A percentile compares a stretch with the other conserved stretches of the same genome.
These are phyloP conservation scores for Scaptomyza flava DNA, from an alignment of 2,888 invertebrate genomes.

Conservation along the genomic window DNA sequence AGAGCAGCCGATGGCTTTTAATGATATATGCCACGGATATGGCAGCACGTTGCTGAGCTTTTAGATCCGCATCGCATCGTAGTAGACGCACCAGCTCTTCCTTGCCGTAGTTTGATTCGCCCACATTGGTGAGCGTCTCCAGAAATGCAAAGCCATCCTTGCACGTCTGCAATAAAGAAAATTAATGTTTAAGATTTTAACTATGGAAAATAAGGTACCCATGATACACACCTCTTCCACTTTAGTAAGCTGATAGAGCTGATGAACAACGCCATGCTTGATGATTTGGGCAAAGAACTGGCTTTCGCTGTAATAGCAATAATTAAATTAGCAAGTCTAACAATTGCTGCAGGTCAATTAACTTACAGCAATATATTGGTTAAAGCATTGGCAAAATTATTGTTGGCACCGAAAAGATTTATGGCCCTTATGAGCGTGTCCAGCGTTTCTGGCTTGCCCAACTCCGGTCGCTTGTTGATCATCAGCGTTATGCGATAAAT, in stretches of 20 bases:
- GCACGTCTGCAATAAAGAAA: constrained; percentile 67
- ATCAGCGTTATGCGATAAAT: constrained; percentile 81
- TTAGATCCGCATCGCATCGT: constrained; percentile 74
- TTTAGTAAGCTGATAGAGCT: constrained; percentile 82
- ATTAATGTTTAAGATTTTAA: neutral
- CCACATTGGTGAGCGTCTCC: constrained; percentile 82
- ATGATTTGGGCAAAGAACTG: constrained; percentile 83
- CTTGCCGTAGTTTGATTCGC: constrained; percentile 84
- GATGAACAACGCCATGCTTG: constrained; percentile 82
- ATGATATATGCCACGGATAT: constrained; percentile 83
- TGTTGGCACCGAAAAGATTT: constrained; percentile 81
- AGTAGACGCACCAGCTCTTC: constrained; percentile 82
- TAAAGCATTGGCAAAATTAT: constrained; percentile 81
- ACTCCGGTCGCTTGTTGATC: constrained; percentile 80
- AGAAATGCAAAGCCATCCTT: constrained; percentile 79
- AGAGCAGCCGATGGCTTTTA: constrained; percentile 80
- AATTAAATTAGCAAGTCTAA: rapidly evolving
- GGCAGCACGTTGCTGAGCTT: constrained; percentile 82
- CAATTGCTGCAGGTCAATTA: rapidly evolving
- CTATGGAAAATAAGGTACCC: neutral
- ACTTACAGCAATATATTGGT: constrained; percentile 83
- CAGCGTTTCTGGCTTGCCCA: constrained; percentile 82
- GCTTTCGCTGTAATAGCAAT: constrained; percentile 72
- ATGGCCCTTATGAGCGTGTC: constrained; percentile 82
- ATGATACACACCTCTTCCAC: constrained; percentile 71